Conservation (phyloP, 2,113 vertebrate species). For the Hyaena hyaena region DNA sequence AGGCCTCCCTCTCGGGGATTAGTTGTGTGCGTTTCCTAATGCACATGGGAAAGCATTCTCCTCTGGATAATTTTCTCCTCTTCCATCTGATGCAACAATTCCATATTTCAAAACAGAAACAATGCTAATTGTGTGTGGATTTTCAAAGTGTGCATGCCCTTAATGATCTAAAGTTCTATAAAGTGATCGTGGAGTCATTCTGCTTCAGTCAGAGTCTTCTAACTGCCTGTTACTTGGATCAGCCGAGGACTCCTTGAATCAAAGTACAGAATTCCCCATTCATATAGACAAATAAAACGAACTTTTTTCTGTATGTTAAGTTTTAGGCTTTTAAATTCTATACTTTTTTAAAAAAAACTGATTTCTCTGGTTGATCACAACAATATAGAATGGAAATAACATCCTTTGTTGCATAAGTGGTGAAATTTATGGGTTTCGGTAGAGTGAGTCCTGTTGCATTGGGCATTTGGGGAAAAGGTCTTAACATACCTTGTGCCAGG, state of each 20-base stretch:
- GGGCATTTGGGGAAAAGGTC: not conserved
- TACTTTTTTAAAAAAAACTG: not conserved
- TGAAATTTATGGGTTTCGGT: not conserved
- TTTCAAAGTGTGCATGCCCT: not conserved
- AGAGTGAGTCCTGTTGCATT: not conserved
- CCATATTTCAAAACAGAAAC: conserved; percentile 14
- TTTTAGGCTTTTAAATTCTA: conserved; percentile 6
- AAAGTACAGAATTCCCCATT: not conserved
- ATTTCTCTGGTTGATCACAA: not conserved
- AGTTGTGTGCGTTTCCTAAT: not conserved
- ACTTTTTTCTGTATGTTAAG: conserved; percentile 40
- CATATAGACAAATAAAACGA: not conserved
- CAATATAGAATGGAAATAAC: not conserved
- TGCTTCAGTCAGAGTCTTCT: not conserved
- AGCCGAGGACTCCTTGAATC: not conserved
- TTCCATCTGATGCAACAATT: not conserved
- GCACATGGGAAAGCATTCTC: conserved; percentile 8
- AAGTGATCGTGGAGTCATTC: not conserved
- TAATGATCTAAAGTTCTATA: not conserved
- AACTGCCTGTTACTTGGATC: not conserved
- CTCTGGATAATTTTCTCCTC: conserved; percentile 51
- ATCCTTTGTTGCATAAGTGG: not conserved
- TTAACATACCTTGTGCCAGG: not conserved
- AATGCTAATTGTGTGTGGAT: not conserved
- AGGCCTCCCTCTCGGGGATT: not conserved